Base-by-base conservation (phyloP, 92 coral and sea anemone genomes). In the Epizoanthus stellaris region DNA sequence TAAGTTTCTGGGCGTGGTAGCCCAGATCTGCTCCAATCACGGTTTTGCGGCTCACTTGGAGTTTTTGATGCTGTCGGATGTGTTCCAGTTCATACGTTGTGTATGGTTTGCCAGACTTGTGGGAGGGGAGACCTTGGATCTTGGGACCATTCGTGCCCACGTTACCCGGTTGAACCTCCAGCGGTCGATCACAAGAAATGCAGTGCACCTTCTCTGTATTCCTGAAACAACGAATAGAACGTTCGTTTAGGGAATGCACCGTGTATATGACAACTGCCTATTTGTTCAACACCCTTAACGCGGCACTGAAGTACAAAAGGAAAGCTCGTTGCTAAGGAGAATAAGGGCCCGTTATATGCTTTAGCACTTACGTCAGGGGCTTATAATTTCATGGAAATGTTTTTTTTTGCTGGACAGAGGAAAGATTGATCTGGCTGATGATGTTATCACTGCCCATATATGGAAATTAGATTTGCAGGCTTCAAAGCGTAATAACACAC, bases 31-130 rank as follows among this genome's bases (percentile, higher is more conserved):
- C 98, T 67, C 92, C 93, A 58, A 94, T 95, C 36, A 90, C 91
- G 3, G 97, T 71, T 90, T 85, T 79, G 70, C 83, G 63, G 34
- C 94, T 84, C n/a, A 88, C 83, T 73, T 81, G 91, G 87, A 95
- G 87, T 73, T 90, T 94, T 56, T 93, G 93, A 69, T 93, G 97
- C 58, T 95, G 99, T n/a, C 99, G 92, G 73, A 97, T 93, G 73
- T 95, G 97, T 34, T 97, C 98, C 67, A 95, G 90, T 80, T 97
- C 99, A 84, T 89, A 95, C 71, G 99, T 90, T 4, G 99, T 93
- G 91, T 93, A 91, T 17, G 98, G 94, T 62, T 95, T 95, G 68
- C 88, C 70, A 14, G 95, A 89, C 93, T 94, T 92, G 86, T 90
- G 94, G 43, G 92, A 86, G 6, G 95, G 95, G 42, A 95, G 84